Conservation (phyloP, 92 coral and sea anemone genomes). For the Parazoanthus swiftii region DNA sequence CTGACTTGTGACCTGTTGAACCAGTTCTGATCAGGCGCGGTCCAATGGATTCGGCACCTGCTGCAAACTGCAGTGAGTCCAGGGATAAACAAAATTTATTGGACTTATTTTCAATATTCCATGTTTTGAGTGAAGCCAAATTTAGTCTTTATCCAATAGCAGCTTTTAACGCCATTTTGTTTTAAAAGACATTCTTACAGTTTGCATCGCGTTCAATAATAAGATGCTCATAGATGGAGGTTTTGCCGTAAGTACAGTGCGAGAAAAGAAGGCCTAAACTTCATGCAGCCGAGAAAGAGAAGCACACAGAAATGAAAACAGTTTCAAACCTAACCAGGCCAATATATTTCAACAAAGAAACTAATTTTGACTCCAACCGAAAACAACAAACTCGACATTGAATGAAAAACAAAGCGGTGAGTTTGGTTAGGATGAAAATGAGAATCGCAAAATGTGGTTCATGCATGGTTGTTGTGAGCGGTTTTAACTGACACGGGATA, state of each 20-base stretch:
- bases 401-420: not conserved
- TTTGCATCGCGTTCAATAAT: not conserved
- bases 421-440: not conserved
- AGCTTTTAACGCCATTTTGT: not conserved
- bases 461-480: too few species aligned
- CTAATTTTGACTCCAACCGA: not conserved
- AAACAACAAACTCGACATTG: not conserved
- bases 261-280: not conserved
- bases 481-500: too few species aligned
- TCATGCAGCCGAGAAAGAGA: not conserved
- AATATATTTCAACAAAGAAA: not conserved
- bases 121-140: not conserved
- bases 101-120: not conserved
- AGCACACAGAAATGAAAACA: too few species aligned
- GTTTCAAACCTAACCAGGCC: too few species aligned
- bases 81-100: not conserved
- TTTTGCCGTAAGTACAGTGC: not conserved
- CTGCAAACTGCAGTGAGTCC: not conserved
- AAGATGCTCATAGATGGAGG: too few species aligned
- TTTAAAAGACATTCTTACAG: too few species aligned
- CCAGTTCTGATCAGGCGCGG: conserved; percentile 17
- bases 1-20: conserved; percentile 21
- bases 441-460: not conserved
- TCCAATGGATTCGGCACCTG: not conserved
- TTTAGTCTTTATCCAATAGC: not conserved